Evolutionary conservation across 1,140 invertebrate species (phyloP).

Genomic region (Drosophila kikkawai): DNA sequence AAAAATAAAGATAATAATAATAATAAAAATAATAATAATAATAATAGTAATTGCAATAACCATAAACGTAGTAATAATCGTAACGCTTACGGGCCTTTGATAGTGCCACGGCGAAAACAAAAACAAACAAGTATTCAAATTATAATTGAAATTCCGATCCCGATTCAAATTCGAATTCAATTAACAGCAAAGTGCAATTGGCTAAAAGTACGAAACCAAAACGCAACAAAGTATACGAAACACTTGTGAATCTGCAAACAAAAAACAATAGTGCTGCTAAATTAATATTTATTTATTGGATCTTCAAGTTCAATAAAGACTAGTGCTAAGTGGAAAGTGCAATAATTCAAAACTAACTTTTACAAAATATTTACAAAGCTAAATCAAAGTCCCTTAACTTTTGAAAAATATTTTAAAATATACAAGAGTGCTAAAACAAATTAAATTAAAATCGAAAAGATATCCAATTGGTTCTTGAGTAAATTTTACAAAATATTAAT

Average conservation of each 20-base stretch:
- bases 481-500: neutral
- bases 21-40: constrained; percentile 54
- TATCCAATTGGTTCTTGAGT: constrained; percentile 12
- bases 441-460: constrained; percentile 1
- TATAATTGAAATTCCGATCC: constrained; percentile 11
- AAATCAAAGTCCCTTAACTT: constrained; percentile 10
- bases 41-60: constrained; percentile 59
- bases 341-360: constrained; percentile 50
- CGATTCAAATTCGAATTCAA: constrained; percentile 67
- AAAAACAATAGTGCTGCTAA: constrained; percentile 33
- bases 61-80: constrained; percentile 59
- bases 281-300: constrained; percentile 24
- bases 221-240: constrained; percentile 77
- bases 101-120: constrained; percentile 38
- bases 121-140: constrained; percentile 30
- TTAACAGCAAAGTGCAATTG: constrained; percentile 70
- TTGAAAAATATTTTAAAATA: constrained; percentile 31
- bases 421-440: constrained; percentile 11
- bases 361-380: constrained; percentile 35
- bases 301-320: constrained; percentile 21
- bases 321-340: constrained; percentile 60
- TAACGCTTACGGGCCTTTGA: constrained; percentile 57
- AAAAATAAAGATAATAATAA: constrained; percentile 54
- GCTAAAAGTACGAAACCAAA: constrained; percentile 41
- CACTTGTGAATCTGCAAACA: constrained; percentile 39